Percentiles rank a stretch among this genome's conserved stretches.
phyloP scores from a whole-genome alignment of 2,113 vertebrate genomes.

The Naja naja region DNA sequence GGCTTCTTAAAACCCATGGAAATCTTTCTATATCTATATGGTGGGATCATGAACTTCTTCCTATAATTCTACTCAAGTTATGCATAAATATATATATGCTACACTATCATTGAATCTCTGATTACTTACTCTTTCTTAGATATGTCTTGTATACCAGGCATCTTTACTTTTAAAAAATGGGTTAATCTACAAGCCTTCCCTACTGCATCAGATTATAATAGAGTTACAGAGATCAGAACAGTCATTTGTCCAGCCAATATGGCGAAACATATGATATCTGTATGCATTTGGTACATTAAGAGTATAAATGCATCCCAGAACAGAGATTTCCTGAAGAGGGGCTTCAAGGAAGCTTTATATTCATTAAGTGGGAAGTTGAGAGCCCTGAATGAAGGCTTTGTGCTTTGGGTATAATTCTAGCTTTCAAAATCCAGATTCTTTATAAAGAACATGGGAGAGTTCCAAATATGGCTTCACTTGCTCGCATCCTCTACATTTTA shows the following conservation, averaged over 20 bases:
- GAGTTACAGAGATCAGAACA: background rate
- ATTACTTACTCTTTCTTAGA: background rate
- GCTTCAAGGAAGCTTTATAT: constrained; percentile 20
- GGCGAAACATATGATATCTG: background rate
- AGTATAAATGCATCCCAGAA: background rate
- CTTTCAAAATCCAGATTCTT: constrained; percentile 5
- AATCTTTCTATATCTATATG: background rate
- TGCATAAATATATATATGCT: background rate
- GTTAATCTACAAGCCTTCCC: background rate
- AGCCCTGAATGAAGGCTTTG: background rate
- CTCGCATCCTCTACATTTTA: background rate
- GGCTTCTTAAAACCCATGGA: background rate
- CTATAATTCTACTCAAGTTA: background rate
- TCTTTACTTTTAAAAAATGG: background rate
- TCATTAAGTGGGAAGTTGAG: background rate
- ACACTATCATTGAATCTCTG: background rate
- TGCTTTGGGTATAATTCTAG: background rate
- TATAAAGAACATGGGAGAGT: background rate
- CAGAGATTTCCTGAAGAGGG: constrained; percentile 38
- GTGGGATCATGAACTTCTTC: background rate
- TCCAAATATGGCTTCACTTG: background rate
- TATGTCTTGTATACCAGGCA: background rate
- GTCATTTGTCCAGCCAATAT: background rate
- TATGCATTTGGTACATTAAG: too few species aligned
- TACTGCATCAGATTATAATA: background rate